Base-by-base conservation (phyloP, 1,140 invertebrate species). In the Ceratitis capitata region DNA sequence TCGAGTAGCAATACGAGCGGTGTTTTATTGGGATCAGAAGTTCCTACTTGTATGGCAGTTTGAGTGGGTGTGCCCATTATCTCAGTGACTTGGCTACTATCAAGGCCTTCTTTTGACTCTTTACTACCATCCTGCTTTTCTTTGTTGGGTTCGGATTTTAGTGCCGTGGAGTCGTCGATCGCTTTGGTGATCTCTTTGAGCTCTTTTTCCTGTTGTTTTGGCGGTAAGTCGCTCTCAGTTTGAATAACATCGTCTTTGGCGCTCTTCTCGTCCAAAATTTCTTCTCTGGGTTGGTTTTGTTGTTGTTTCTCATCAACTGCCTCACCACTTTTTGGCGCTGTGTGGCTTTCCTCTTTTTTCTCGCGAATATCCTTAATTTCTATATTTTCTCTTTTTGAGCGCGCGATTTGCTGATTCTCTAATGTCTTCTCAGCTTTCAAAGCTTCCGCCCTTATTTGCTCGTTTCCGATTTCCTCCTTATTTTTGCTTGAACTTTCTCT, bases 1-100 rank as follows among this genome's bases (percentile, higher is more conserved):
- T 91, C 90, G 87, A 91, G 89, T 7, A 91, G 83, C 0, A 91
- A 87, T 0, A 91, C 90, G 6, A 91, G 87, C 0, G 90, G 90
- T 74, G 91, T 91, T 26, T 91, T 89, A 32, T 90, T 89, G 1
- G 88, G 3, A 85, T 91, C 87, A 3, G 88, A 83, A 6, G 78
- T 19, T 9, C 86, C 88, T n/a, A 89, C 9, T 26, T 89, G 86
- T 9, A 5, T 83, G n/a, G 86, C 84, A 64, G 87, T 87, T 3
- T 56, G 14, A 19, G 26, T 74, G n/a, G 56, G 49, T 9, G 61
- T 12, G 39, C 7, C 10, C 12, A 19, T 42, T 16, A 3, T 29
- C 16, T 29, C 29, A 23, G 26, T 35, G 5, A 10, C 9, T 85
- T 69, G 26, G 5, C 39, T 16, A n/a, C n/a, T 26, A 23, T 51